Base-by-base conservation (phyloP, 2,797 vertebrate genomes). In the Decapterus maruadsi region DNA sequence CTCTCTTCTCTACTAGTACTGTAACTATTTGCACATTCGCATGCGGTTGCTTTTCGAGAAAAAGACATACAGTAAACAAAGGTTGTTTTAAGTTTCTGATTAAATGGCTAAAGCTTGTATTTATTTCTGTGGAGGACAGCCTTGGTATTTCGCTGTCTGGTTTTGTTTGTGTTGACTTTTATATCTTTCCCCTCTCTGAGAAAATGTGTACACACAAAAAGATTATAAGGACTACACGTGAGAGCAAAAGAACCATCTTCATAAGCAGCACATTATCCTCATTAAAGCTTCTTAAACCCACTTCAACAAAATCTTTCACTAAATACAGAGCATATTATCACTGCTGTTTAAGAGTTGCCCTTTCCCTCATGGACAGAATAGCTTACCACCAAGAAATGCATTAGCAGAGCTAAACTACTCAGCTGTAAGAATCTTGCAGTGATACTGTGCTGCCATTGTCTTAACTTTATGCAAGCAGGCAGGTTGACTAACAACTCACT, bases 401-500 rank as follows among this genome's bases (percentile, higher is more conserved):
- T 90, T 85, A 87, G 77, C 77, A 53, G 46, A 70, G 77, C 60
- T 89, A 87, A 87, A 86, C 65, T 61, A 54, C 58, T 78, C 1
- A 8, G 42, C 48, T 60, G 29, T 51, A 59, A 80, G 68, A 83
- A 77, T 84, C 77, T 54, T 74, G 57, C 77, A 87, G 68, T 67
- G 84, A 74, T 83, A 70, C 43, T 58, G 53, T 53, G 51, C 64
- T 68, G 75, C 59, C 77, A 77, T 65, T 74, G 75, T 64, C 70
- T 77, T 42, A 78, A 79, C 82, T 83, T 85, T 81, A 87, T 88
- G 84, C 73, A 78, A 81, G 68, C 62, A 19, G 84, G 74, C 85
- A 88, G 74, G 78, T 80, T 90, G 81, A 80, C 71, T 79, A 83
- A 88, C 75, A 77, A 76, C 82, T 61, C 65, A 40, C 62, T 61